These are phyloP conservation scores for Malaclemys terrapin DNA, from an alignment of 2,113 vertebrate species.

Conservation along the genomic window DNA sequence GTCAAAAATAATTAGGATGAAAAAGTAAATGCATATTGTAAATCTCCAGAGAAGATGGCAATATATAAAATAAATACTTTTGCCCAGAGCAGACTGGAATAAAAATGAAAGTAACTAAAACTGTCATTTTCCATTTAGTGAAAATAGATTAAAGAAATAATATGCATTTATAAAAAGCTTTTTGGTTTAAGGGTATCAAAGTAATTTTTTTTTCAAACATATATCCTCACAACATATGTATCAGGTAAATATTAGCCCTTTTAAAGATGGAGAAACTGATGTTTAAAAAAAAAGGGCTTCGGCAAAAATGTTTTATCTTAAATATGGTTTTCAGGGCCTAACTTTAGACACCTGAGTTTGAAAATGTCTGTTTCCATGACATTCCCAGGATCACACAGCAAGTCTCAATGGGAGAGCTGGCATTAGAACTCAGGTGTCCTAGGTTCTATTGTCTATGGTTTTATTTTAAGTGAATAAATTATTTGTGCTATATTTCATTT, in stretches of 20 bases:
- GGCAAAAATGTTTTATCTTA: not conserved
- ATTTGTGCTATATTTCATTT: not conserved
- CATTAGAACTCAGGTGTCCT: not conserved
- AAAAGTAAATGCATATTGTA: not conserved
- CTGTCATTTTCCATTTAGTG: not conserved
- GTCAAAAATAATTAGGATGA: not conserved
- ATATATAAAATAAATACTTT: not conserved
- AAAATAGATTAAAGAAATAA: not conserved
- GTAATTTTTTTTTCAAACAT: accelerated
- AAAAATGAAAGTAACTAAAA: not conserved
- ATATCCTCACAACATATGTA: not conserved
- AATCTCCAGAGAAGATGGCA: not conserved
- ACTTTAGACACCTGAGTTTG: not conserved
- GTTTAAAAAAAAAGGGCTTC: not conserved
- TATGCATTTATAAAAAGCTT: not conserved
- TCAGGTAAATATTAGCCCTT: accelerated
- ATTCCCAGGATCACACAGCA: not conserved
- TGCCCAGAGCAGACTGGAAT: not conserved
- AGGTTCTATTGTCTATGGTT: not conserved
- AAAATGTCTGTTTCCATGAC: not conserved
- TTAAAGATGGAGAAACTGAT: not conserved
- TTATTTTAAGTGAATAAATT: not conserved
- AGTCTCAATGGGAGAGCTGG: accelerated
- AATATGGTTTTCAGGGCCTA: not conserved
- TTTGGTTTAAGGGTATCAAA: not conserved